These are phyloP conservation scores for Argyrosomus japonicus DNA, from an alignment of 2,113 vertebrate species.

Conservation along the genomic window DNA sequence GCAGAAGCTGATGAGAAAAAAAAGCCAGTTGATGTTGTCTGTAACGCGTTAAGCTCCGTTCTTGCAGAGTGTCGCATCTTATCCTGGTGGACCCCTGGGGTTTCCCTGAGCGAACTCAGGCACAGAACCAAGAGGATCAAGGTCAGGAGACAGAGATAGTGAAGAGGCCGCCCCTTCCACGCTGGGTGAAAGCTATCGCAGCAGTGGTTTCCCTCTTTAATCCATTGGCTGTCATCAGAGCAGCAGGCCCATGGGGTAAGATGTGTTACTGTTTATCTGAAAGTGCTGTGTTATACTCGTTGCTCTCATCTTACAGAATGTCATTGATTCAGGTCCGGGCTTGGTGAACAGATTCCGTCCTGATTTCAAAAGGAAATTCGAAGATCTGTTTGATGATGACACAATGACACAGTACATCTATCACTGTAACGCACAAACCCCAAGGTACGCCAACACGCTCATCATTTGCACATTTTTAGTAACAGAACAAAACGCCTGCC, in stretches of 20 bases:
- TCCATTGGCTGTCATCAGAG: conserved; percentile 91
- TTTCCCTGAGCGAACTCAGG: conserved; percentile 86
- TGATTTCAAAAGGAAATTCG: conserved; percentile 92
- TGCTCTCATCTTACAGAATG: neutral
- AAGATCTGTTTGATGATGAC: conserved; percentile 92
- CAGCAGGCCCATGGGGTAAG: conserved; percentile 92
- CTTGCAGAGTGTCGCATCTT: conserved; percentile 89
- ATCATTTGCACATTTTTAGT: neutral
- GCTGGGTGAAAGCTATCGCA: conserved; percentile 88
- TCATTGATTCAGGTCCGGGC: conserved; percentile 84
- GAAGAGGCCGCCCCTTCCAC: conserved; percentile 77
- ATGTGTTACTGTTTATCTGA: neutral
- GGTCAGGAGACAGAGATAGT: conserved; percentile 49
- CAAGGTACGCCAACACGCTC: conserved; percentile 80
- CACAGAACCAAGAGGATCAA: conserved; percentile 65
- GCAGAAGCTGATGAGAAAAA: neutral
- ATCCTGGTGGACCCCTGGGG: conserved; percentile 95
- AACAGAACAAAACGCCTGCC: neutral
- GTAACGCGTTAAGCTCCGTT: conserved; percentile 2
- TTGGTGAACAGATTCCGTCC: conserved; percentile 91
- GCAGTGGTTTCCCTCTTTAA: conserved; percentile 89
- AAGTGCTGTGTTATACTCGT: no score
- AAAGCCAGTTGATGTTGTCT: neutral
- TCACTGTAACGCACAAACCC: conserved; percentile 93
- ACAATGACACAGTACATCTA: conserved; percentile 94